Conservation (phyloP, 1,140 invertebrate species). For the Triops cancriformis region DNA sequence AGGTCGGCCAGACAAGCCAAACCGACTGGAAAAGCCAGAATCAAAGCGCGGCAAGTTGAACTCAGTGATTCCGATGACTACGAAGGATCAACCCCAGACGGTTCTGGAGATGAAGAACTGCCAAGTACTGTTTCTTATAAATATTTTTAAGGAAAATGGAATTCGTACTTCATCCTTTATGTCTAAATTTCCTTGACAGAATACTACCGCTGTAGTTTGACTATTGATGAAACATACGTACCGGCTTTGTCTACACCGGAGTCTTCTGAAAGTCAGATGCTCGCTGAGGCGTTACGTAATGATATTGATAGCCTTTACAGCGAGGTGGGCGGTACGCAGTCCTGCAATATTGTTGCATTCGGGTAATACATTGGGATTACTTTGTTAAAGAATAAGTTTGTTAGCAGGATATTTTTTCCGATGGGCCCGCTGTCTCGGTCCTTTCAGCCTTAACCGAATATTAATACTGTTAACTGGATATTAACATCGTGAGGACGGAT, state of each 20-base stretch:
- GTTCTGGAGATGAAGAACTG: not conserved
- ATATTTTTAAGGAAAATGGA: not conserved
- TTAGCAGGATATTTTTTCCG: too few species aligned
- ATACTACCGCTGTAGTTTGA: slow-evolving; percentile 42
- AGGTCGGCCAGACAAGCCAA: not conserved
- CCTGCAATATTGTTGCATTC: slow-evolving; percentile 39
- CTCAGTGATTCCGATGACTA: not conserved
- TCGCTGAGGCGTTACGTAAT: slow-evolving; percentile 37
- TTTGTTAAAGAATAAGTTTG: too few species aligned
- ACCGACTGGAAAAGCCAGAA: not conserved
- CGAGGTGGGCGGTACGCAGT: slow-evolving; percentile 38
- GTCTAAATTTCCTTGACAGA: slow-evolving; percentile 36
- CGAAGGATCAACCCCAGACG: not conserved
- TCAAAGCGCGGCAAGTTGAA: not conserved
- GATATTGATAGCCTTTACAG: slow-evolving; percentile 40
- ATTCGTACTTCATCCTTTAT: not conserved
- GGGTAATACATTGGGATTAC: slow-evolving; percentile 28
- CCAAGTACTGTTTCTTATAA: not conserved
- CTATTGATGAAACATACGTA: slow-evolving; percentile 39
- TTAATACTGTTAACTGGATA: too few species aligned
- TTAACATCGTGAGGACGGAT: too few species aligned
- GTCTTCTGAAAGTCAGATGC: slow-evolving; percentile 37
- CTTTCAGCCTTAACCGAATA: too few species aligned
- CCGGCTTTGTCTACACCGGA: slow-evolving; percentile 37
- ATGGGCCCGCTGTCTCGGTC: too few species aligned